Conservation (phyloP, 2,113 vertebrate genomes). For the Eclectus roratus region DNA sequence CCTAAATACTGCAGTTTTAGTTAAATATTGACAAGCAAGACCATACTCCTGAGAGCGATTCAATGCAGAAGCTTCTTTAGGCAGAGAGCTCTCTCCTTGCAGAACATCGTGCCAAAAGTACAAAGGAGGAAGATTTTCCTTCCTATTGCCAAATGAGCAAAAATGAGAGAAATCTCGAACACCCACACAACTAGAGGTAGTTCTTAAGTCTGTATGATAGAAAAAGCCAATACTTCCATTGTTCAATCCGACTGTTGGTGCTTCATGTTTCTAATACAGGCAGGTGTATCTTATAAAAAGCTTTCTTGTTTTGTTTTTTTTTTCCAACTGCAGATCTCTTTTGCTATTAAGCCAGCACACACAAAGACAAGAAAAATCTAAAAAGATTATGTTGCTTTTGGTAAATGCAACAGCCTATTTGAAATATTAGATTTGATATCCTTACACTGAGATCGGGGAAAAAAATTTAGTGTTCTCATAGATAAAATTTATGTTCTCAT, state of each 20-base stretch:
- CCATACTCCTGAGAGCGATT: neutral
- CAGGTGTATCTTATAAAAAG: neutral
- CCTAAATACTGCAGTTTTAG: neutral
- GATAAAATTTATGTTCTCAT: neutral
- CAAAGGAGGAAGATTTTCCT: neutral
- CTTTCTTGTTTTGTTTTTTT: neutral
- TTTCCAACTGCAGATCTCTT: neutral
- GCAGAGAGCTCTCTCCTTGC: neutral
- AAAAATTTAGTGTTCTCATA: neutral
- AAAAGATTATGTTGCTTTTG: neutral
- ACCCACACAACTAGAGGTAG: neutral
- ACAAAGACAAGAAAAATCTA: neutral
- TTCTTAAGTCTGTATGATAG: neutral
- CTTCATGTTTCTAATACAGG: neutral
- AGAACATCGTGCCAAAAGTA: neutral
- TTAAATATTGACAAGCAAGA: neutral
- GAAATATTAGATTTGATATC: neutral
- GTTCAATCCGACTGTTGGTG: neutral
- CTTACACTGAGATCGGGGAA: neutral
- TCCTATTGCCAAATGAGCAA: constrained; percentile 6
- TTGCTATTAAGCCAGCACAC: neutral
- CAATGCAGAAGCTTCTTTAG: neutral
- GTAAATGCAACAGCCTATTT: neutral
- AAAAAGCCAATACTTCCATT: neutral
- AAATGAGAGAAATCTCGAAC: constrained; percentile 11